These are phyloP conservation scores for Hydraecia micacea DNA, from an alignment of 2,888 invertebrate species.

Conservation along the genomic window DNA sequence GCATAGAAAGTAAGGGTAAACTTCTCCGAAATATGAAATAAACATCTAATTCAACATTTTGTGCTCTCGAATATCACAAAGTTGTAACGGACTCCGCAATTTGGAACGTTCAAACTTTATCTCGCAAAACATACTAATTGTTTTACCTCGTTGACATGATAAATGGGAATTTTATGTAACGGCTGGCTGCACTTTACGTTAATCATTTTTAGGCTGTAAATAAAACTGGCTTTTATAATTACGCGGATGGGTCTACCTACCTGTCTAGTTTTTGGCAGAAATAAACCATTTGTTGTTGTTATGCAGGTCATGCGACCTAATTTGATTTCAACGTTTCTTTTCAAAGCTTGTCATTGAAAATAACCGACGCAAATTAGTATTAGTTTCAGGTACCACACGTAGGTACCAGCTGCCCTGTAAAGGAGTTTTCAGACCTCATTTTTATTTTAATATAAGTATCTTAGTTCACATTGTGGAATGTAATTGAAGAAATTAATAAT, in stretches of 20 bases:
- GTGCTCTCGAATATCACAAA: constrained; percentile 55
- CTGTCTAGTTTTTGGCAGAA: constrained; percentile 10
- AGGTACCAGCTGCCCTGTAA: not conserved
- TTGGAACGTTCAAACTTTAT: constrained; percentile 59
- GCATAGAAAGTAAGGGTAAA: constrained; percentile 46
- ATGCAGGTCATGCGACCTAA: not conserved
- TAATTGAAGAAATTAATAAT: not conserved
- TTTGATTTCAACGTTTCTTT: not conserved
- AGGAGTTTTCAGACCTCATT: not conserved
- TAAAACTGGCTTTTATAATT: constrained; percentile 19
- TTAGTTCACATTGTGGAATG: not conserved
- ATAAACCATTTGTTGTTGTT: constrained; percentile 2
- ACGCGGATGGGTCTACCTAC: not conserved
- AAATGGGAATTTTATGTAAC: constrained; percentile 63
- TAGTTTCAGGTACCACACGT: not conserved
- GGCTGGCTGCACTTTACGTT: constrained; percentile 47
- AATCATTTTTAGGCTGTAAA: constrained; percentile 42
- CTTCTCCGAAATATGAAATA: constrained; percentile 62
- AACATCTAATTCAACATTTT: constrained; percentile 65
- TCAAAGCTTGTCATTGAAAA: not conserved
- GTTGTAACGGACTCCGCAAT: constrained; percentile 63
- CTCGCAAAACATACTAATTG: constrained; percentile 65
- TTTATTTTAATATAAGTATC: not conserved
- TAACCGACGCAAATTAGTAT: not conserved
- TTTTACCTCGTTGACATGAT: constrained; percentile 66